Evolutionary conservation across 1,140 invertebrate species (phyloP).

Genomic region (Cydia fagiglandana): DNA sequence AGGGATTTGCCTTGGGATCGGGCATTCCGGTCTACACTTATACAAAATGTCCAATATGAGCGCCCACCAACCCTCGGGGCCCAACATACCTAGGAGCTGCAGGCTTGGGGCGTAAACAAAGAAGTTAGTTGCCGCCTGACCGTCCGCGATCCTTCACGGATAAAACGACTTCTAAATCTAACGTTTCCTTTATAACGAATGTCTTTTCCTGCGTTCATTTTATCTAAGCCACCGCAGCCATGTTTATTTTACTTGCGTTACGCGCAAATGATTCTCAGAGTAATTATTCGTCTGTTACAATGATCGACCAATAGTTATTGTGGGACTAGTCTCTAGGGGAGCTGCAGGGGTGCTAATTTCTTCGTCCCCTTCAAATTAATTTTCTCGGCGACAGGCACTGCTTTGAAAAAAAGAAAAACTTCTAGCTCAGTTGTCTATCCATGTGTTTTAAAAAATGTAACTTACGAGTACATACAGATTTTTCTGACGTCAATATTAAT

Average conservation of each 20-base stretch:
- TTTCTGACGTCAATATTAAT: not conserved
- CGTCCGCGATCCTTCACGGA: slow-evolving; percentile 47
- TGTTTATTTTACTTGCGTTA: not conserved
- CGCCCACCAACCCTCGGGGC: slow-evolving; percentile 58
- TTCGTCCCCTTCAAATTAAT: slow-evolving; percentile 12
- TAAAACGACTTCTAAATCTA: slow-evolving; percentile 36
- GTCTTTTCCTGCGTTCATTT: not conserved
- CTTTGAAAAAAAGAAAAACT: not conserved
- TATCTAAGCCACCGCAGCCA: not conserved
- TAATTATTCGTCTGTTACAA: not conserved
- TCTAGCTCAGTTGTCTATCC: slow-evolving; percentile 33
- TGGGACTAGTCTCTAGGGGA: not conserved
- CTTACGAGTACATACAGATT: slow-evolving; percentile 35
- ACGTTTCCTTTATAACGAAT: not conserved
- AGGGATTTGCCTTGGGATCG: slow-evolving; percentile 75
- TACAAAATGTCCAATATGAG: slow-evolving; percentile 78
- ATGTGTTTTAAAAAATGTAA: slow-evolving; percentile 33
- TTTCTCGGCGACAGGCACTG: not conserved
- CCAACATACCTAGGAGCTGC: slow-evolving; percentile 61
- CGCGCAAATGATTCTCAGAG: not conserved
- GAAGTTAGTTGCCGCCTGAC: slow-evolving; percentile 65
- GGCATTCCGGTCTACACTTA: slow-evolving; percentile 69
- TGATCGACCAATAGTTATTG: not conserved
- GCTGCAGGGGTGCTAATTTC: slow-evolving; percentile 5
- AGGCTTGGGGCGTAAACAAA: slow-evolving; percentile 64